A percentile compares a stretch with the other conserved stretches of the same genome.
Evolutionary conservation across 1,140 invertebrate genomes (phyloP).

Genomic region (Dendrolimus punctatus): DNA sequence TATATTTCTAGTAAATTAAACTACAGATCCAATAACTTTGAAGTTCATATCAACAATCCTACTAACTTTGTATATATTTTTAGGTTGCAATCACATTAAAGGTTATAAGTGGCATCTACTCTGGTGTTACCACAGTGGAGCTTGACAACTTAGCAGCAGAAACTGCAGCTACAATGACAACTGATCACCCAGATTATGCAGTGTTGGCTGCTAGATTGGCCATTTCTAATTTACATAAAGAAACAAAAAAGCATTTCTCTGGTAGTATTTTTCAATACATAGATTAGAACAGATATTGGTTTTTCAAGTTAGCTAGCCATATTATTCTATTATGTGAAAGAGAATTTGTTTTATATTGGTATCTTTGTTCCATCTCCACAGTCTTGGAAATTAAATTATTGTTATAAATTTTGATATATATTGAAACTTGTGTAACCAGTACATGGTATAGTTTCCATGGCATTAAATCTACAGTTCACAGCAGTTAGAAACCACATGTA

Average conservation of each 20-base stretch:
- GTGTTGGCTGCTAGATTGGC: conserved; percentile 95
- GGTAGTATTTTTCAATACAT: conserved; percentile 70
- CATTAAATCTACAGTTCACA: too few relatives aligned
- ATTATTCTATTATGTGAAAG: conserved; percentile 8
- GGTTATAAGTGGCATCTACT: conserved; percentile 95
- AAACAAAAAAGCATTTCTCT: conserved; percentile 92
- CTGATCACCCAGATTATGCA: conserved; percentile 97
- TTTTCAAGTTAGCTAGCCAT: background rate
- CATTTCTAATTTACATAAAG: conserved; percentile 98
- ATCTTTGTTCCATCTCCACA: conserved; percentile 2
- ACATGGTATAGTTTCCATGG: too few relatives aligned
- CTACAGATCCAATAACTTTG: too few relatives aligned
- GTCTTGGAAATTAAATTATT: too few relatives aligned
- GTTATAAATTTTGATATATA: too few relatives aligned
- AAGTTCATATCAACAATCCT: background rate
- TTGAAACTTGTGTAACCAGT: too few relatives aligned
- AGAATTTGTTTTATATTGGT: conserved; percentile 1
- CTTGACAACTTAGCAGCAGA: conserved; percentile 98
- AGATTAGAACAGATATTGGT: background rate
- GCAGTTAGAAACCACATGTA: too few relatives aligned
- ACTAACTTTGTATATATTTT: conserved; percentile 13
- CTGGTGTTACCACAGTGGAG: conserved; percentile 96
- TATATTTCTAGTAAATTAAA: too few relatives aligned
- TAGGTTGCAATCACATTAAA: conserved; percentile 87
- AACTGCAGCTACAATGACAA: conserved; percentile 96